Base-by-base conservation (phyloP, 1,140 invertebrate genomes). In the Oreohelix idahoensis region DNA sequence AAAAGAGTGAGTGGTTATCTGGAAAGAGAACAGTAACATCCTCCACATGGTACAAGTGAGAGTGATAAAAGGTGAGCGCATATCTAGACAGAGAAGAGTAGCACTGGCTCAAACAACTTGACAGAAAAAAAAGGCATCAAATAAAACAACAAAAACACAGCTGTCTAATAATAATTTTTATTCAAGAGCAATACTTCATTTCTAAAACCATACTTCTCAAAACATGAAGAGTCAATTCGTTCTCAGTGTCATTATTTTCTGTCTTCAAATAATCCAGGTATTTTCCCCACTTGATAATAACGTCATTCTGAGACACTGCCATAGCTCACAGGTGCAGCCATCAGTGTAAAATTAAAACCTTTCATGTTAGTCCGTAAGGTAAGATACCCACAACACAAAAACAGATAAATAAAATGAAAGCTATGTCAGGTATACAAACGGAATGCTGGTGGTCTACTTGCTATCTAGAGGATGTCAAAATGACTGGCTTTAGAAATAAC, bases 191-290 rank as follows among this genome's bases (percentile, higher is more conserved):
- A 66, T 66, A 32, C 63, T 66, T 66, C 63, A 66, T 29, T 32
- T 32, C 63, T 32, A 66, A 66, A 66, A 66, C 63, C 63, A 66
- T 29, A 66, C 63, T 66, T 66, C 63, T 66, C 63, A 29, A 66
- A 66, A 66, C 63, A 66, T 66, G 63, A 66, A 66, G 29, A 32
- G 29, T 23, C 29, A 17, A 66, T 13, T 66, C 11, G 23, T 58
- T 15, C 23, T 58, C 10, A 58, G 53, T n/a, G 5, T 23, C 53
- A n/a, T n/a, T n/a, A n/a, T n/a, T n/a, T n/a, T n/a, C n/a, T n/a
- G n/a, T n/a, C n/a, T n/a, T n/a, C n/a, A n/a, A 45, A 45, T 15
- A 45, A 45, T 15, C 42, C 42, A 15, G 42, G 5, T 45, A 45
- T 15, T 45, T 45, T 45, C 15, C n/a, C n/a, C 42, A 45, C 42